Evolutionary conservation across 2,888 invertebrate species (phyloP), one percentile per base, ranked within the genome.

Genomic region (Pseudolycoriella hygida): DNA sequence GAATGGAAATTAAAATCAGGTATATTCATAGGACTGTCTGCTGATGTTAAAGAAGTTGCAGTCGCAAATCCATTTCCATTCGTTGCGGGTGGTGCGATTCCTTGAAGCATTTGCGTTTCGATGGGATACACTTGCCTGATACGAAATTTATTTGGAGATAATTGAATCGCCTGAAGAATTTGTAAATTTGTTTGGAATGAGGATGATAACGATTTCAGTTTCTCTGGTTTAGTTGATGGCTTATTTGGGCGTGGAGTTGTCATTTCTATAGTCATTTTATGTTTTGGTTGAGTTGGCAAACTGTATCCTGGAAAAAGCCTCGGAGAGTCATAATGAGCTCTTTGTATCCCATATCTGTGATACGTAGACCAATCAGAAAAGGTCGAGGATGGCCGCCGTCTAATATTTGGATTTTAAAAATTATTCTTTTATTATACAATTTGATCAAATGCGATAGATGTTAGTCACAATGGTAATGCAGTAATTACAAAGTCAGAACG

Each of bases 1-100:
- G n/a, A n/a, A n/a, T n/a, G n/a, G n/a, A n/a, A n/a, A n/a, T n/a
- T n/a, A n/a, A n/a, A n/a, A n/a, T n/a, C 15, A 3, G 34, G 17
- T 12, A 40, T 40, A 19, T 17, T 12, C 25, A 48, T 32, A 10
- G 54, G 59, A 19, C 55, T 54, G 2, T 56, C 54, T 2, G 57
- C 58, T n/a, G 59, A 56, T 18, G 62, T 62, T 46, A 51, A 53
- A 12, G 62, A 62, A 1, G 55, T 62, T 30, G 61, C 60, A 46
- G 60, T 62, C 5, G 53, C 56, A 17, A 38, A 39, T 30, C 41
- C 5, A 2, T 31, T 32, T 38, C 18, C 14, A 11, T 43, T 14
- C 39, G 34, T 17, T 6, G 38, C 34, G 17, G 37, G 42, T 47
- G 42, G 44, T 10, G 42, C 19, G n/a, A 37, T 45, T 41, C 8